phyloP scores from a whole-genome alignment of 2,888 invertebrate species.

The Cheilosia variabilis region DNA sequence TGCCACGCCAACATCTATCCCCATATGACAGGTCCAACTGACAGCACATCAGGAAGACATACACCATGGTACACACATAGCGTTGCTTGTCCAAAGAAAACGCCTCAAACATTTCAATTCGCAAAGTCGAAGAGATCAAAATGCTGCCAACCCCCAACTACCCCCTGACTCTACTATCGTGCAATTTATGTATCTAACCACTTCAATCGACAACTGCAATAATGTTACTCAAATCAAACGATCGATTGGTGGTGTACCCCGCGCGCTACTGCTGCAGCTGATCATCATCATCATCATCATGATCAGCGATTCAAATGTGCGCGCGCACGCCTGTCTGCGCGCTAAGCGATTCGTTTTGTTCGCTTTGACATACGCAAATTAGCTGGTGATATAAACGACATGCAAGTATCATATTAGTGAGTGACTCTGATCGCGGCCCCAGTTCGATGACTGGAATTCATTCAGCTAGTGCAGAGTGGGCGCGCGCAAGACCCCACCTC shows the following conservation, averaged over 20 bases:
- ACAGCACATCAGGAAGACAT: constrained; percentile 70
- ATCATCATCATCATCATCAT: constrained; percentile 54
- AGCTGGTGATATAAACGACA: constrained; percentile 63
- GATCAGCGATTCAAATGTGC: constrained; percentile 68
- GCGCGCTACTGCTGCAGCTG: constrained; percentile 36
- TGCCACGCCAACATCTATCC: constrained; percentile 72
- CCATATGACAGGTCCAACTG: constrained; percentile 58
- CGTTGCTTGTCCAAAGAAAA: constrained; percentile 48
- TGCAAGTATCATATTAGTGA: constrained; percentile 65
- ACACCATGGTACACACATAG: constrained; percentile 22
- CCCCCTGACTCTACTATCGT: neutral
- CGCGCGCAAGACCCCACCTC: constrained; percentile 68
- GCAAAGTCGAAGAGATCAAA: constrained; percentile 31
- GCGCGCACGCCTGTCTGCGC: constrained; percentile 67
- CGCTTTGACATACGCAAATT: constrained; percentile 73
- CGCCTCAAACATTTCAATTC: constrained; percentile 70
- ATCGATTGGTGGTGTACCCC: constrained; percentile 26
- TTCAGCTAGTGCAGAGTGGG: constrained; percentile 47
- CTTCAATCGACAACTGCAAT: constrained; percentile 40
- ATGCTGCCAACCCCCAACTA: constrained; percentile 1
- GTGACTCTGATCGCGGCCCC: constrained; percentile 52
- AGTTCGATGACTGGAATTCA: constrained; percentile 72
- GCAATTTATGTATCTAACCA: constrained; percentile 33
- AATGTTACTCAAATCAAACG: constrained; percentile 53
- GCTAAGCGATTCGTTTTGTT: constrained; percentile 65